A percentile compares a stretch with the other conserved stretches of the same genome.
Conservation (phyloP, 1,140 invertebrate genomes). For the Drosophila novamexicana region DNA sequence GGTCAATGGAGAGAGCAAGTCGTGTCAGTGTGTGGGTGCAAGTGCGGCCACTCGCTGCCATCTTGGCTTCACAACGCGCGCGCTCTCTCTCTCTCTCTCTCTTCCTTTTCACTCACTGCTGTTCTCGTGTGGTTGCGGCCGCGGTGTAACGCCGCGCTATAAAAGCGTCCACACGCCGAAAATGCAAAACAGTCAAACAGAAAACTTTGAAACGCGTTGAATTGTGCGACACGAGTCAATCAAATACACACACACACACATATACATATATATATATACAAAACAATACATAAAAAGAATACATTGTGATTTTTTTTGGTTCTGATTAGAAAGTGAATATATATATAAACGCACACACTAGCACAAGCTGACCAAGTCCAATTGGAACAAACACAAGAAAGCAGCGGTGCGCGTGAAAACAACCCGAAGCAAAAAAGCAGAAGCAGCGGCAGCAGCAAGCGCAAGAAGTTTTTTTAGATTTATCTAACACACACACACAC, state of each 20-base stretch:
- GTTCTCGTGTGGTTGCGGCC: constrained; percentile 25
- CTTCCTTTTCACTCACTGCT: not conserved
- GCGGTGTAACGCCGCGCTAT: constrained; percentile 46
- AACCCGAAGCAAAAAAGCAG: constrained; percentile 25
- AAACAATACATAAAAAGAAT: constrained; percentile 42
- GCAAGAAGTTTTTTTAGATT: constrained; percentile 41
- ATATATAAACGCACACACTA: constrained; percentile 18
- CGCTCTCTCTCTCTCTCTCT: not conserved
- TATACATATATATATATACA: constrained; percentile 40
- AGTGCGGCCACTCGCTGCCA: constrained; percentile 4
- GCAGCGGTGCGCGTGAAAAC: constrained; percentile 45
- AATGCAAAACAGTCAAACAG: constrained; percentile 68
- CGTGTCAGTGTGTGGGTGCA: constrained; percentile 35
- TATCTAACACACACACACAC: constrained; percentile 28
- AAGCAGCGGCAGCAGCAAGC: constrained; percentile 24
- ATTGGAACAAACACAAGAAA: constrained; percentile 30
- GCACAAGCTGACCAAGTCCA: constrained; percentile 37
- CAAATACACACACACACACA: constrained; percentile 14
- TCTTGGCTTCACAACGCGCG: constrained; percentile 4
- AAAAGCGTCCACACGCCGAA: constrained; percentile 56
- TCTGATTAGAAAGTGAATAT: constrained; percentile 71
- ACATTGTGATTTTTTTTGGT: constrained; percentile 66
- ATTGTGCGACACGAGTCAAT: constrained; percentile 47
- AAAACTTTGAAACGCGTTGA: constrained; percentile 65
- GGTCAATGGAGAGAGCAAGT: constrained; percentile 5